Evolutionary conservation across 2,113 vertebrate genomes (phyloP), one percentile per base, ranked within the genome.

Genomic region (Stictonetta naevosa): DNA sequence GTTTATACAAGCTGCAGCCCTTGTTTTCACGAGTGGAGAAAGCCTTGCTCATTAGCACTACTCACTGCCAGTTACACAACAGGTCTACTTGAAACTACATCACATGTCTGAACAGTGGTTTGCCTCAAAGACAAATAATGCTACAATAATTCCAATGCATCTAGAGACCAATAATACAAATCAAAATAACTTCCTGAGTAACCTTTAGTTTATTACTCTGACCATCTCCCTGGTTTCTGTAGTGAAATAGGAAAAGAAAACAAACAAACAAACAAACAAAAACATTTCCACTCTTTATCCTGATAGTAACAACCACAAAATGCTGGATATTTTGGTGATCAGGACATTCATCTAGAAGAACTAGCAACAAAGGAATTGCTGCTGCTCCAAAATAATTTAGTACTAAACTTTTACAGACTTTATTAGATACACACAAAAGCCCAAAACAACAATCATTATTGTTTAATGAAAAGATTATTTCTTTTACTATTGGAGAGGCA

Each of bases 21-120:
- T 88, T 95, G n/a, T 94, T 96, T 97, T 96, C 73, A 90, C 64
- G 46, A 92, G 16, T 36, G 63, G 42, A 95, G 19, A 94, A 83
- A 94, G 89, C 93, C 53, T 58, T 92, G 55, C 60, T 97, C 88
- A 94, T 96, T 89, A 96, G 56, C 58, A 71, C 36, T 76, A 29
- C 53, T 96, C 84, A 85, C 42, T 82, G 83, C n/a, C 78, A 87
- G 63, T 93, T 95, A 91, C 64, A 84, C 94, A 95, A 84, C 74
- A 93, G 34, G 38, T 97, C 90, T 84, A 67, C 94, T 87, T 92
- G 86, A 66, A 92, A 11, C 56, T 33, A 13, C 15, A 85, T 8
- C 83, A 93, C 2, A 3, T 50, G 86, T 55, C 40, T 91, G 84
- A 75, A 86, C 11, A 75, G 60, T 50, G 34, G 14, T 92, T 77